Percentiles rank a stretch among this genome's conserved stretches.
These are phyloP conservation scores for Lordiphosa fenestrarum DNA, from an alignment of 2,888 invertebrate species.

Conservation along the genomic window DNA sequence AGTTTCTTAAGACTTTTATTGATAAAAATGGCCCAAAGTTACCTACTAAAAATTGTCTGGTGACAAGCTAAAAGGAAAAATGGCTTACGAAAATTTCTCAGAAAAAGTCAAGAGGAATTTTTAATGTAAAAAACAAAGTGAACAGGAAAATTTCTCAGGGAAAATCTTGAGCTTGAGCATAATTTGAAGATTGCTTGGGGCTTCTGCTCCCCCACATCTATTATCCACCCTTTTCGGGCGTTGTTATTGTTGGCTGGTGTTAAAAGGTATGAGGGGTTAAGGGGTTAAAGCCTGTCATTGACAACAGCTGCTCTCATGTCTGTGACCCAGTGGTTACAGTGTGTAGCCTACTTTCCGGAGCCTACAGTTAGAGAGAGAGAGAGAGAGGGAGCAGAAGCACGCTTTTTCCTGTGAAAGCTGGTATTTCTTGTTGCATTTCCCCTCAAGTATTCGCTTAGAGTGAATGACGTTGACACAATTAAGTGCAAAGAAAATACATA, in stretches of 20 bases:
- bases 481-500: conserved; percentile 65
- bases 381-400: conserved; percentile 14
- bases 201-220: background rate
- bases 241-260: conserved; percentile 9
- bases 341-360: conserved; percentile 63
- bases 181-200: conserved; percentile 10
- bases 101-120: conserved; percentile 11
- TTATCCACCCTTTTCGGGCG: background rate
- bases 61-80: conserved; percentile 12
- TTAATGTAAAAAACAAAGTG: conserved; percentile 11
- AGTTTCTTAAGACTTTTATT: conserved; percentile 33
- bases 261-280: background rate
- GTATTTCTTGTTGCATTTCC: conserved; percentile 30
- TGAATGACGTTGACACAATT: conserved; percentile 46
- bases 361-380: conserved; percentile 16
- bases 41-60: conserved; percentile 17
- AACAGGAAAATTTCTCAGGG: conserved; percentile 7
- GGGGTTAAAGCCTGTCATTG: conserved; percentile 40
- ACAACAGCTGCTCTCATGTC: conserved; percentile 55
- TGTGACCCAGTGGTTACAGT: conserved; percentile 61
- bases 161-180: conserved; percentile 10
- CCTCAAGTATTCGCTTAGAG: conserved; percentile 4
- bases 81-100: conserved; percentile 25
- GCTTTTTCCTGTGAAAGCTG: conserved; percentile 38
- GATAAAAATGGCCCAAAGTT: conserved; percentile 35